These are phyloP conservation scores for Acleris literana DNA, from an alignment of 2,888 invertebrate species.

Conservation along the genomic window DNA sequence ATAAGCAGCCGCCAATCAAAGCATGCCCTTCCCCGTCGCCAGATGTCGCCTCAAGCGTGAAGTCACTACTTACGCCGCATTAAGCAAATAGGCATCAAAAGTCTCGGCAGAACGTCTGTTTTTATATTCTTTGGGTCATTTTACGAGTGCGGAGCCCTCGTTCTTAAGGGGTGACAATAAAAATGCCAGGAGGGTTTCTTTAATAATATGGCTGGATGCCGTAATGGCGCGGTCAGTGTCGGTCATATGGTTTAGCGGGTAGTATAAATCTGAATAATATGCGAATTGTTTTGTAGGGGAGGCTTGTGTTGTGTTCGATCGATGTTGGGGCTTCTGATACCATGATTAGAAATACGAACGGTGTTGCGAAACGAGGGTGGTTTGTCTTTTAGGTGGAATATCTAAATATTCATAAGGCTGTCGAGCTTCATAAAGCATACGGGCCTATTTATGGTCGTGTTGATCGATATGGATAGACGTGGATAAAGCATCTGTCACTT, in stretches of 20 bases:
- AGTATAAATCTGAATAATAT: constrained; percentile 20
- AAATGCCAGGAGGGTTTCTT: constrained; percentile 45
- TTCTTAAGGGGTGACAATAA: constrained; percentile 36
- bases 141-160: constrained; percentile 18
- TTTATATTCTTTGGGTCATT: constrained; percentile 30
- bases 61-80: constrained; percentile 36
- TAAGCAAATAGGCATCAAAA: constrained; percentile 42
- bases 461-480: too few species aligned
- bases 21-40: neutral
- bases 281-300: neutral
- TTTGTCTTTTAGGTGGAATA: too few species aligned
- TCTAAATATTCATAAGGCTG: too few species aligned
- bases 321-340: neutral
- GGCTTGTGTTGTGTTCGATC: neutral
- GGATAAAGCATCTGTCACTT: too few species aligned
- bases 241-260: constrained; percentile 13
- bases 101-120: constrained; percentile 38
- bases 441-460: too few species aligned
- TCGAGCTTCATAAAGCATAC: too few species aligned
- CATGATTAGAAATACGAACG: too few species aligned
- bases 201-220: constrained; percentile 43
- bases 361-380: too few species aligned
- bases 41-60: constrained; percentile 7
- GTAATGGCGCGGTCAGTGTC: constrained; percentile 24
- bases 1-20: constrained; percentile 6